Conservation (phyloP, 2,113 vertebrate species). For the Cavia porcellus region DNA sequence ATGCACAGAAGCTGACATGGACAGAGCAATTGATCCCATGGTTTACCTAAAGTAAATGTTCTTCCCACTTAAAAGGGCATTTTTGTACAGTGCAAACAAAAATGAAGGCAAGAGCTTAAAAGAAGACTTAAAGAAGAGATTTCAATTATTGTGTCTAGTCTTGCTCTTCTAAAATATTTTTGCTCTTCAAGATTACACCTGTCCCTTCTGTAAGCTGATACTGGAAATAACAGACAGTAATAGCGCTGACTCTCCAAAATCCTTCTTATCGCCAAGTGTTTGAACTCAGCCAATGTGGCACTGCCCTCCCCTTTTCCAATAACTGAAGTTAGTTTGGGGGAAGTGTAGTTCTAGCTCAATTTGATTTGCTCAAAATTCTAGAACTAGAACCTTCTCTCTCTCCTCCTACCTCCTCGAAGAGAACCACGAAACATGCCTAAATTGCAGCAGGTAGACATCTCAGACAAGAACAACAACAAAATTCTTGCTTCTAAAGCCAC, state of each 20-base stretch:
- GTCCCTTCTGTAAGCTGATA: not conserved
- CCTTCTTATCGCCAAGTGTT: not conserved
- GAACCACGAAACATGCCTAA: not conserved
- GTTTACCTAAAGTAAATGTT: conserved; percentile 21
- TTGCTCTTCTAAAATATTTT: not conserved
- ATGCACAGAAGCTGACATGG: not conserved
- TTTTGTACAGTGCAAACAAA: not conserved
- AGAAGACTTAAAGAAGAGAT: not conserved
- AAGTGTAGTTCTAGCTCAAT: not conserved
- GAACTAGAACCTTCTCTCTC: not conserved
- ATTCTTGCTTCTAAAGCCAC: not conserved
- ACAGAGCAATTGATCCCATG: not conserved
- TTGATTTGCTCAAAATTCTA: not conserved
- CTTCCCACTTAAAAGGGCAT: not conserved
- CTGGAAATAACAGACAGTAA: not conserved
- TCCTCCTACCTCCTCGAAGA: not conserved
- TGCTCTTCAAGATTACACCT: not conserved
- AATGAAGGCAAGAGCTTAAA: conserved; percentile 24
- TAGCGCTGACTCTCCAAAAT: not conserved
- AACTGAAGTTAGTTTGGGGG: not conserved
- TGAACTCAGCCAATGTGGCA: not conserved
- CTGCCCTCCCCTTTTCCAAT: not conserved
- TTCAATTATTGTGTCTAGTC: not conserved
- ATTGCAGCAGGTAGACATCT: not conserved
- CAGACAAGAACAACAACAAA: not conserved